Base-by-base conservation (phyloP, 2,888 invertebrate species). In the Theretra japonica region DNA sequence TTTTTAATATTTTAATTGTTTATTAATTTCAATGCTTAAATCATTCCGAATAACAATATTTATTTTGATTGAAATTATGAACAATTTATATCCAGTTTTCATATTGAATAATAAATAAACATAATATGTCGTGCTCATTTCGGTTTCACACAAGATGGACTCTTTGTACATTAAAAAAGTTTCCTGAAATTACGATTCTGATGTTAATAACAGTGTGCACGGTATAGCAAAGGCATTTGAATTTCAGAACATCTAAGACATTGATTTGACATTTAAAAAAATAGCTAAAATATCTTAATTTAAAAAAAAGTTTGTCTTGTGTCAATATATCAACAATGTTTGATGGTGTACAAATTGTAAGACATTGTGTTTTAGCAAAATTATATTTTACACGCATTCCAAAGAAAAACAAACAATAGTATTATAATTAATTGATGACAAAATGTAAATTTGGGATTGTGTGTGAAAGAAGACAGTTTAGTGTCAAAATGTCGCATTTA, bases 401-500 rank as follows among this genome's bases (percentile, higher is more conserved):
- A 53, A 53, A n/a, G 17, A 53, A 60, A 21, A 41, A 19, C 7
- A 21, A 41, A 19, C 7, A 33, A 33, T 21, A 41, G 21, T 65
- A 23, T 65, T 48, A 65, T 53, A n/a, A n/a, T 65, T 48, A 25
- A 17, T 6, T 23, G 5, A 48, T 19, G 17, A 23, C 65, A 17
- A 48, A 41, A 21, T 21, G 65, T 62, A 53, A 50, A 53, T 62
- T 33, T 70, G 30, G 60, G 62, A 70, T 25, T 59, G 30, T 48
- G 74, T 75, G 70, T 72, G 73, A 75, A 79, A 69, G 75, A 77
- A 74, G 79, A 80, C 75, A 73, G 72, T 74, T 75, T 73, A 75
- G 72, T 65, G 33, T 65, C 41, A 23, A 71, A 68, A 72, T 72
- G 76, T 77, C 65, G 78, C 77, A 77, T 78, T 77, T 75, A 76